Conservation (phyloP, 2,797 vertebrate species). For the Anableps anableps region DNA sequence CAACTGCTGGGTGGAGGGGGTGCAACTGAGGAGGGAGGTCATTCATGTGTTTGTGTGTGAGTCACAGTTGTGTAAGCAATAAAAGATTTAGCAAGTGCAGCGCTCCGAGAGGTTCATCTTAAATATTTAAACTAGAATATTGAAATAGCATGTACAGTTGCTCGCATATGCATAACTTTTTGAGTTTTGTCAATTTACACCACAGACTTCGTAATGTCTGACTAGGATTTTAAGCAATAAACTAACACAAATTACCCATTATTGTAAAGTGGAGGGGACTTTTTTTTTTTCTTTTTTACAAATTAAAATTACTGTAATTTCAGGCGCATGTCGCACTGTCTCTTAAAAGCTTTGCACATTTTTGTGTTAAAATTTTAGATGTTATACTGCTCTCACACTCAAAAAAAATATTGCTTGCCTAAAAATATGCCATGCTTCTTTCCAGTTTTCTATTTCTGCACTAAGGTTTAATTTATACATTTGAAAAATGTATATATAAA, state of each 20-base stretch:
- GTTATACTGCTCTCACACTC: too few species aligned
- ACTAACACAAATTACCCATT: not conserved
- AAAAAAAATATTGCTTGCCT: too few species aligned
- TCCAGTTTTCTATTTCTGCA: not conserved
- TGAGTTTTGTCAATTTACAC: not conserved
- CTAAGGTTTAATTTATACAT: not conserved
- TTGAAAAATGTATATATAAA: too few species aligned
- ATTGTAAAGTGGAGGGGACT: not conserved
- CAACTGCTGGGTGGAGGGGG: conserved; percentile 28
- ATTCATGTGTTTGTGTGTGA: conserved; percentile 52
- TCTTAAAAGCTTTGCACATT: not conserved
- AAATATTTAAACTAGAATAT: not conserved
- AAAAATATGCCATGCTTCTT: too few species aligned
- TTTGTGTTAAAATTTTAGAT: too few species aligned
- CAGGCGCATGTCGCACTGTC: not conserved
- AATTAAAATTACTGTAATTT: not conserved
- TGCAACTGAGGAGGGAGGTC: conserved; percentile 60
- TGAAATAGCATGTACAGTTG: not conserved
- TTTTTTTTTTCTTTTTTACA: not conserved
- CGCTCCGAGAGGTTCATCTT: not conserved
- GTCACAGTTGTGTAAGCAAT: conserved; percentile 7
- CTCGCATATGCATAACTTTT: not conserved
- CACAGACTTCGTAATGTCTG: not conserved
- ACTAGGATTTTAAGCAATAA: not conserved
- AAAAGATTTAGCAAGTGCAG: not conserved